Evolutionary conservation across 37 sponge, comb jelly and placozoan genomes (phyloP).

Genomic region (Oopsacas minuta): DNA sequence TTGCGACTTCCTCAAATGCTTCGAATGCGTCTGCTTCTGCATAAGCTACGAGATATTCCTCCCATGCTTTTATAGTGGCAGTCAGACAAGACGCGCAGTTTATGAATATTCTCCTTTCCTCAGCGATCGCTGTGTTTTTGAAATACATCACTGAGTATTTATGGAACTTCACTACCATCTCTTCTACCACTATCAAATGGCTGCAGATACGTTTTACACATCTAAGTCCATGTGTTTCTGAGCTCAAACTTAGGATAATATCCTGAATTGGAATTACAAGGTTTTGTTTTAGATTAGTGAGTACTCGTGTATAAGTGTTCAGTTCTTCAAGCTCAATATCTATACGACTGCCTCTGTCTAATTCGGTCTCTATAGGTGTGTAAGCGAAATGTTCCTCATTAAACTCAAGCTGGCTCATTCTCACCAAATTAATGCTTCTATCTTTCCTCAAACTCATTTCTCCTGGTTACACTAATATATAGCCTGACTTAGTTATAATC

Average conservation of each 20-base stretch:
- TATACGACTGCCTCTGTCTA: not conserved
- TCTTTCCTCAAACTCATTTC: not conserved
- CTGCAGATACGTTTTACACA: constrained; percentile 6
- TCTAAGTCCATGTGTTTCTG: not conserved
- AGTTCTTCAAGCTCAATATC: not conserved
- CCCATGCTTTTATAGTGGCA: not conserved
- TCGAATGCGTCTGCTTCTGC: constrained; percentile 8
- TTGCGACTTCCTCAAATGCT: not conserved
- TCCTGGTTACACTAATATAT: too few relatives aligned
- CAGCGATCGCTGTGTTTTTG: not conserved
- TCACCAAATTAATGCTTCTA: not conserved
- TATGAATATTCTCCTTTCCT: not conserved
- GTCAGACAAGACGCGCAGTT: not conserved
- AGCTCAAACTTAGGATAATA: not conserved
- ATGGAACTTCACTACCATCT: not conserved
- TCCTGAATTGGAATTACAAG: not conserved
- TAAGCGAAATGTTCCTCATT: not conserved
- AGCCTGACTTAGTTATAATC: too few relatives aligned
- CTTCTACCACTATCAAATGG: not conserved
- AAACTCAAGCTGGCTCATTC: not conserved
- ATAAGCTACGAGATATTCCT: constrained; percentile 12
- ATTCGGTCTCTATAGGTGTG: not conserved
- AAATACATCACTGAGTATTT: not conserved
- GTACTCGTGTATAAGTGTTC: not conserved
- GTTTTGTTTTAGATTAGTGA: not conserved